phyloP scores from a whole-genome alignment of 2,113 vertebrate species.

The Neogale vison region DNA sequence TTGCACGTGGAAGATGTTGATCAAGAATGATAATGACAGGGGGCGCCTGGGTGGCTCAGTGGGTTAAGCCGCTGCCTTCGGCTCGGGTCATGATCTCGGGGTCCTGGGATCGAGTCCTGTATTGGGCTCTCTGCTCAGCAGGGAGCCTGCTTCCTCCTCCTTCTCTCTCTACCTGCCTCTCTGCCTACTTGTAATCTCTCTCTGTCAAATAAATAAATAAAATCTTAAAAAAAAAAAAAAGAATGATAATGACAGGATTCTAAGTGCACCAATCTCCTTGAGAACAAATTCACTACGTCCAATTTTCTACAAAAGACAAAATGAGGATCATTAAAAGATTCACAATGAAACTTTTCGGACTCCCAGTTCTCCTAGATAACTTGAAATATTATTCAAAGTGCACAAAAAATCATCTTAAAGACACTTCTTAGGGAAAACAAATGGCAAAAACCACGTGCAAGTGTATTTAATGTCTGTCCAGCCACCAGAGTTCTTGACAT shows the following conservation, averaged over 20 bases:
- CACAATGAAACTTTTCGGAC: background rate
- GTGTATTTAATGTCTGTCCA: background rate
- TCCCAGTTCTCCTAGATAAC: constrained; percentile 17
- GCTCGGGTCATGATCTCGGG: no score
- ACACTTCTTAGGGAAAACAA: background rate
- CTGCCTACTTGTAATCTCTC: no score
- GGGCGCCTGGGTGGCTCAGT: no score
- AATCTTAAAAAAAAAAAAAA: no score
- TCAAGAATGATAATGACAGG: constrained; percentile 19
- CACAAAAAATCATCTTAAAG: constrained; percentile 16
- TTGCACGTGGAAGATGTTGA: background rate
- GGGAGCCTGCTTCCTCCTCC: no score
- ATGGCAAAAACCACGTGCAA: background rate
- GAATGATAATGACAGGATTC: background rate
- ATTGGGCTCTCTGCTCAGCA: no score
- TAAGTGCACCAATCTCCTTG: background rate
- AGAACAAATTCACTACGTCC: background rate
- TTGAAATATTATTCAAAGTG: constrained; percentile 41
- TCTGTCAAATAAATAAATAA: no score
- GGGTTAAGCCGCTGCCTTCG: no score
- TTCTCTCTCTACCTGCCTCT: no score
- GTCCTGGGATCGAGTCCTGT: no score
- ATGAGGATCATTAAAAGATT: constrained; percentile 30
- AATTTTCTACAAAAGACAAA: constrained; percentile 34
- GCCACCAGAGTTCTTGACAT: constrained; percentile 1